Evolutionary conservation across 2,113 vertebrate genomes (phyloP).

Genomic region (Brachypodius melanocephalos): DNA sequence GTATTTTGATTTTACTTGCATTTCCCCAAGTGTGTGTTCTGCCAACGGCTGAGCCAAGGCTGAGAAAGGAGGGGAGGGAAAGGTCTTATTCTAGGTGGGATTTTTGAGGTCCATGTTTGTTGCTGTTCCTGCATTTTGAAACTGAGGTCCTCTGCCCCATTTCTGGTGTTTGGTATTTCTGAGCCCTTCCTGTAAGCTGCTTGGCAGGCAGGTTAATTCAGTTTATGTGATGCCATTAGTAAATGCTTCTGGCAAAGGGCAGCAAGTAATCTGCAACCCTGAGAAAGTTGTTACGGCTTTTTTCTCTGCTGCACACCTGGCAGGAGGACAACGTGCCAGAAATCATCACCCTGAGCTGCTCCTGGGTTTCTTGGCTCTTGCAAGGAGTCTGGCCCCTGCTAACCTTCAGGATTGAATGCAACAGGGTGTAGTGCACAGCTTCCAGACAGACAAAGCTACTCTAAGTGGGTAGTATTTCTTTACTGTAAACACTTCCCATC

Average conservation of each 20-base stretch:
- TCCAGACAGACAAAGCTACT: neutral
- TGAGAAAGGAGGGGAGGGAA: neutral
- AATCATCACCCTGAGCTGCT: neutral
- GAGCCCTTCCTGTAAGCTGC: neutral
- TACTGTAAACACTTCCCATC: neutral
- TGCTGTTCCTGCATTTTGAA: neutral
- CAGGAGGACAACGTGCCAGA: neutral
- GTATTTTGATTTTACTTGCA: neutral
- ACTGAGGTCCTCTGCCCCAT: neutral
- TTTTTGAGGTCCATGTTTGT: neutral
- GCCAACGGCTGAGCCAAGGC: fast-evolving
- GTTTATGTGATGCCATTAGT: neutral
- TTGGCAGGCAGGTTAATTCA: neutral
- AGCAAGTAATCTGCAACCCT: neutral
- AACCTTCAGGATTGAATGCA: neutral
- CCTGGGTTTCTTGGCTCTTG: neutral
- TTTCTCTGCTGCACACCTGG: neutral
- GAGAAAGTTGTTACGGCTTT: neutral
- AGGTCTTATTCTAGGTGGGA: neutral
- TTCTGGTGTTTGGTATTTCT: neutral
- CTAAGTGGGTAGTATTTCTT: neutral
- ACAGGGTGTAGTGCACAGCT: neutral
- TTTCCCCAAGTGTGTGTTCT: neutral
- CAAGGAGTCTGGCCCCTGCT: neutral
- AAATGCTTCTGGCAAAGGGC: neutral